These are phyloP conservation scores for Cephus runcator DNA, from an alignment of 2,888 invertebrate species.

Conservation along the genomic window DNA sequence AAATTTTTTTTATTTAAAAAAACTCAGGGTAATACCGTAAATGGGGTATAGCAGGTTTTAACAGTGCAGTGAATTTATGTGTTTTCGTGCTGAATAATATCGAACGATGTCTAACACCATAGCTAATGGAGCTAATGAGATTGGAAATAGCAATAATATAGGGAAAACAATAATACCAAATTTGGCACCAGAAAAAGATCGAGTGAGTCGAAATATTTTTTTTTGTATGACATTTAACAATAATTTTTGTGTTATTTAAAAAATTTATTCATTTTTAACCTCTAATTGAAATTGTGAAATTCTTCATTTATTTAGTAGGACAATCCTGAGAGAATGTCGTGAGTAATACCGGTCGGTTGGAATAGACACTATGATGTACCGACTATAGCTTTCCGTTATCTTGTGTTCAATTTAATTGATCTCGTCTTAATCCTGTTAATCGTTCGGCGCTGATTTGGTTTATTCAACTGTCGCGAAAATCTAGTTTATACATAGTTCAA, in stretches of 20 bases:
- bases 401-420: not conserved
- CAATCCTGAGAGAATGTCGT: not conserved
- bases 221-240: not conserved
- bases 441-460: not conserved
- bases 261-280: not conserved
- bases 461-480: not conserved
- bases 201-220: conserved; percentile 27
- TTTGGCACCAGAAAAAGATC: conserved; percentile 26
- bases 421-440: not conserved
- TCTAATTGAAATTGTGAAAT: not conserved
- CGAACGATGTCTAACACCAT: conserved; percentile 28
- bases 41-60: not conserved
- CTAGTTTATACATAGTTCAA: not conserved
- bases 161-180: conserved; percentile 23
- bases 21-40: not conserved
- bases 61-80: not conserved
- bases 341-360: not conserved
- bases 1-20: not conserved
- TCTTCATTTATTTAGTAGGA: not conserved
- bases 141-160: conserved; percentile 28
- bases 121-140: conserved; percentile 26
- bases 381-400: not conserved
- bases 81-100: not conserved
- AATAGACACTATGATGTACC: not conserved
- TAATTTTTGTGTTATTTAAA: not conserved